A percentile compares a stretch with the other conserved stretches of the same genome.
phyloP scores from a whole-genome alignment of 1,140 invertebrate species.

The Anoplolepis gracilipes region DNA sequence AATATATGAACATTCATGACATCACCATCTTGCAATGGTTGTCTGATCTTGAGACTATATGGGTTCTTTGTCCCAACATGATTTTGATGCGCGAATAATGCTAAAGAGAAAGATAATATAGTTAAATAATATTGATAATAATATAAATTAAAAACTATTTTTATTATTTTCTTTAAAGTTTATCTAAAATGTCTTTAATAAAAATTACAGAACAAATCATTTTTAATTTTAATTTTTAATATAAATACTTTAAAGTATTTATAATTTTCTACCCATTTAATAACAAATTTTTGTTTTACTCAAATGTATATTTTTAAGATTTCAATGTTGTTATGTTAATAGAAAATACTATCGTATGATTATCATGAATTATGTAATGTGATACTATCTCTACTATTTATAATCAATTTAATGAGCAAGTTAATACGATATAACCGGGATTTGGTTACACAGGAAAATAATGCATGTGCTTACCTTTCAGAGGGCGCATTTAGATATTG shows the following conservation, averaged over 20 bases:
- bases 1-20: conserved; percentile 9
- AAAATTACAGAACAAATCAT: not conserved
- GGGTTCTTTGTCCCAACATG: not conserved
- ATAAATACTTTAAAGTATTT: not conserved
- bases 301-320: not conserved
- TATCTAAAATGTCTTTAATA: not conserved
- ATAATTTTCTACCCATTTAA: not conserved
- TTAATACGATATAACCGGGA: conserved; percentile 32
- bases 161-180: too few relatives aligned
- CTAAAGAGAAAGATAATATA: too few relatives aligned
- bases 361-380: conserved; percentile 22
- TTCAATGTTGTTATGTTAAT: not conserved
- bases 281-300: not conserved
- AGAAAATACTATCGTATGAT: not conserved
- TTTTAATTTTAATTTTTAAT: conserved; percentile 18
- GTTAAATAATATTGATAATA: too few relatives aligned
- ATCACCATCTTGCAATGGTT: conserved; percentile 9
- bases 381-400: conserved; percentile 31
- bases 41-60: not conserved
- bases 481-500: conserved; percentile 30
- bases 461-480: conserved; percentile 5
- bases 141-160: too few relatives aligned
- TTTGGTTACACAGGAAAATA: conserved; percentile 47
- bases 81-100: not conserved
- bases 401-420: conserved; percentile 53